Evolutionary conservation across 2,113 vertebrate species (phyloP), one percentile per base, ranked within the genome.

Genomic region (Neolamprologus sp.): DNA sequence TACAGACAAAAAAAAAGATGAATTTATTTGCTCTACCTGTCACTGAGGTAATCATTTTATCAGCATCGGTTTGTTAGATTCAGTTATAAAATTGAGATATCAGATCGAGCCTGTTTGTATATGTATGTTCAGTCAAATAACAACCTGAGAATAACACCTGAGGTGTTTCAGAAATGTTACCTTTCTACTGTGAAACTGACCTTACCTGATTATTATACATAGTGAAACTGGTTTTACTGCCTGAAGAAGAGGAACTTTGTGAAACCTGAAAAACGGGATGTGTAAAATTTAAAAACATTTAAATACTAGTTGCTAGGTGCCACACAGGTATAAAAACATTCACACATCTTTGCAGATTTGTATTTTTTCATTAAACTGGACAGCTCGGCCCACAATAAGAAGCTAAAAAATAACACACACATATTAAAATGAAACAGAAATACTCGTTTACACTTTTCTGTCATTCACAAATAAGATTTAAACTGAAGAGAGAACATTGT

Each of bases 131-230:
- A 73, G 9, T 28, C 6, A 75, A 75, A 75, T 7, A 47, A 49
- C 16, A 47, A 49, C 9, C 71, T 47, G 71, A 49, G 23, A 47
- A 19, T 30, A 19, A 51, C 3, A 1, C 45, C 17, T 1, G 26
- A 78, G 2, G 17, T 4, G 37, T 17, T 45, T 75, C 37, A 26
- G 40, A 42, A 23, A 73, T 42, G n/a, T 6, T 35, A 51, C 30
- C 21, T n/a, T 35, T 14, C 17, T 30, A 4, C 21, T 9, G 4
- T 35, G 35, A 37, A 47, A 75, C 11, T 60, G 11, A 53, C 75
- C 71, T 30, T 78, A 93, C 92, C 86, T 91, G 65, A 55, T 80
- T 65, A 54, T 75, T 47, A 57, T 28, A 58, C 93, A 95, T 94
- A 5, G 4, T 75, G 28, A 81, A 87, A 83, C 19, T 26, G 55